Percentiles rank a stretch among this genome's conserved stretches.
Conservation (phyloP, 2,113 vertebrate genomes). For the Xiphophorus maculatus region DNA sequence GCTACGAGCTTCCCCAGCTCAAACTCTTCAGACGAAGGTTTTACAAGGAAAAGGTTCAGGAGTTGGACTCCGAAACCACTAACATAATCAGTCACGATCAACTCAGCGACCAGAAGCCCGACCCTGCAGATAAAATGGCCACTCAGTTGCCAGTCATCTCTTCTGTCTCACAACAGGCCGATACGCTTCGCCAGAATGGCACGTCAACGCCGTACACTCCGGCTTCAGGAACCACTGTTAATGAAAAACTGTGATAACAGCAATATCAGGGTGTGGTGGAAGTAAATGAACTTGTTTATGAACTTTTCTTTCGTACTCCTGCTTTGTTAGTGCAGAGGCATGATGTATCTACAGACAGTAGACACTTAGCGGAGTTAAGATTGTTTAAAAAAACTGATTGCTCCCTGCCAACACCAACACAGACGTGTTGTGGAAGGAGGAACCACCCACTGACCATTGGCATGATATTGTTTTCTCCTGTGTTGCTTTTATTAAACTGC, state of each 20-base stretch:
- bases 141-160: conserved; percentile 77
- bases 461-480: conserved; percentile 41
- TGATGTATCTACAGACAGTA: conserved; percentile 10
- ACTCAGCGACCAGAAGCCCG: conserved; percentile 11
- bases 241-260: conserved; percentile 67
- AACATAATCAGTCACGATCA: conserved; percentile 85
- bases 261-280: neutral
- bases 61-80: conserved; percentile 84
- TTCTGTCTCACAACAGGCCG: conserved; percentile 87
- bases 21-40: conserved; percentile 89
- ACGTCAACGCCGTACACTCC: conserved; percentile 67
- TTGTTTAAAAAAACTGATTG: conserved; percentile 7
- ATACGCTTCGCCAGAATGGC: conserved; percentile 78
- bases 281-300: neutral
- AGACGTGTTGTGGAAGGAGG: conserved; percentile 21
- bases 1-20: conserved; percentile 92
- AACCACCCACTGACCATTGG: conserved; percentile 47
- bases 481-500: conserved; percentile 15
- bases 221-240: conserved; percentile 30
- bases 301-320: conserved; percentile 3
- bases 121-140: neutral
- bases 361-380: neutral
- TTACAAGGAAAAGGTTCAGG: conserved; percentile 84
- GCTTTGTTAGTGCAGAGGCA: conserved; percentile 6
- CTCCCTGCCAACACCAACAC: conserved; percentile 49